Evolutionary conservation across 2,113 vertebrate species (phyloP).

Genomic region (Dicerorhinus sumatrensis): DNA sequence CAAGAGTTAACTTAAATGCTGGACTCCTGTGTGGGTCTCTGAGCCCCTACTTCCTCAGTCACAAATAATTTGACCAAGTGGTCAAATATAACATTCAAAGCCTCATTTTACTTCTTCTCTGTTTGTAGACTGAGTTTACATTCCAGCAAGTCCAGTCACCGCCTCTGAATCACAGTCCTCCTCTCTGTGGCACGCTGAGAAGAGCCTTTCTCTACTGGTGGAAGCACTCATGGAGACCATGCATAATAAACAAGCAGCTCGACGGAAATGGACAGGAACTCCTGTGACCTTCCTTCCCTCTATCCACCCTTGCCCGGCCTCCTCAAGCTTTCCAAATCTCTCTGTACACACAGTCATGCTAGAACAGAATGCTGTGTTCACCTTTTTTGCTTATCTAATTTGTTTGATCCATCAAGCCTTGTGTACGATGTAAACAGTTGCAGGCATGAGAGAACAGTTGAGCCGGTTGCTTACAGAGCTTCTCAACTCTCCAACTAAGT

Average conservation of each 20-base stretch:
- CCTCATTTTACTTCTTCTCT: background rate
- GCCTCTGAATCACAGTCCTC: background rate
- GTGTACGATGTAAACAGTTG: background rate
- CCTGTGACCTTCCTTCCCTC: background rate
- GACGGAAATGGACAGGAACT: background rate
- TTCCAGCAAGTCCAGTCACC: constrained; percentile 10
- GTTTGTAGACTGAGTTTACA: constrained; percentile 15
- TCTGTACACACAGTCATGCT: background rate
- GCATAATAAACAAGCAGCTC: background rate
- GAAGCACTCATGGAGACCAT: constrained; percentile 27
- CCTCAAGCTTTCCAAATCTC: background rate
- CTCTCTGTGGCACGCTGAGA: background rate
- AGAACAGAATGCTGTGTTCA: background rate
- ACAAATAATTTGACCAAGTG: background rate
- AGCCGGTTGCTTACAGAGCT: background rate
- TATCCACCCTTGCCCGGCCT: background rate
- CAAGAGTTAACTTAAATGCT: background rate
- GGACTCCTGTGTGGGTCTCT: background rate
- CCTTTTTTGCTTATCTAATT: background rate
- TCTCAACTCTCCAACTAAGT: background rate
- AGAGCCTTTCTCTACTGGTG: background rate
- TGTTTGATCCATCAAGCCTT: background rate
- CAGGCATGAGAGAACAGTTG: background rate
- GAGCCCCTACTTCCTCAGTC: background rate
- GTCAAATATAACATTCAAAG: background rate